phyloP scores from a whole-genome alignment of 2,113 vertebrate genomes.

The Sturnus vulgaris region DNA sequence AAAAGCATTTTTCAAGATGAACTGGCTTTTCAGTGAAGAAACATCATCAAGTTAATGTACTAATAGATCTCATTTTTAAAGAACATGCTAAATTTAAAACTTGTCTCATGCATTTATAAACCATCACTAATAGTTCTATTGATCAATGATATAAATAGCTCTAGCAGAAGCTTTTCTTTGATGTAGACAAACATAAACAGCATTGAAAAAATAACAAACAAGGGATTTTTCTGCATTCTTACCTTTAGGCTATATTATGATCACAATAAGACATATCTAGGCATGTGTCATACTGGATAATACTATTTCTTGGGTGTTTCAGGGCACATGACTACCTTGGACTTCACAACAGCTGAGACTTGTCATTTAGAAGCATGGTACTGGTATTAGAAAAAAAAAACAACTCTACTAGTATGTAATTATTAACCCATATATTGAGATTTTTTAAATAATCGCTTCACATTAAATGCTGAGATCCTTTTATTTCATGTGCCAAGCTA shows the following conservation, averaged over 20 bases:
- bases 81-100: slow-evolving; percentile 5
- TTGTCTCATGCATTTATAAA: slow-evolving; percentile 11
- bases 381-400: not conserved
- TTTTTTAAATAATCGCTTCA: not conserved
- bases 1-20: not conserved
- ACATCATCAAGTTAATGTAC: not conserved
- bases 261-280: slow-evolving; percentile 61
- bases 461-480: not conserved
- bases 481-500: not conserved
- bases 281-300: slow-evolving; percentile 70
- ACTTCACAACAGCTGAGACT: slow-evolving; percentile 45
- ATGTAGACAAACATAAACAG: slow-evolving; percentile 45
- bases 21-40: slow-evolving; percentile 1
- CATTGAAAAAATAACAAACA: slow-evolving; percentile 20
- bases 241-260: slow-evolving; percentile 60
- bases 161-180: not conserved
- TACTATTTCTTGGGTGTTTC: slow-evolving; percentile 53
- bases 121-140: slow-evolving; percentile 12
- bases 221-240: slow-evolving; percentile 39
- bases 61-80: slow-evolving; percentile 28
- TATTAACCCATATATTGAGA: not conserved
- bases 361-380: not conserved
- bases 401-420: not conserved
- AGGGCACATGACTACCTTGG: slow-evolving; percentile 32
- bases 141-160: slow-evolving; percentile 11